Base-by-base conservation (phyloP, 2,888 invertebrate species). In the Thelaira solivaga region DNA sequence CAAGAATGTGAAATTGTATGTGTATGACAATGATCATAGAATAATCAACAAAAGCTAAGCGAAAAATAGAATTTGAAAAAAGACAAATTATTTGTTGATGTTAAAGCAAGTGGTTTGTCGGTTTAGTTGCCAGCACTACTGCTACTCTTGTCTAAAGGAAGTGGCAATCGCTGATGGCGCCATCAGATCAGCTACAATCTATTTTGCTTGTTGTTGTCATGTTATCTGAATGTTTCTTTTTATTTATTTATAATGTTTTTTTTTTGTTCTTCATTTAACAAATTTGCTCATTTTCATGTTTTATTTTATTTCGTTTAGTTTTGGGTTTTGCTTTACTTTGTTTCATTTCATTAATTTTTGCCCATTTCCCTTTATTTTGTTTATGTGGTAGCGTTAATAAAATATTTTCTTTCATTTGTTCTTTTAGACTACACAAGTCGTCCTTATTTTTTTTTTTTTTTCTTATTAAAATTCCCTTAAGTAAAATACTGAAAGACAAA, bases 141-240 rank as follows among this genome's bases (percentile, higher is more conserved):
- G 43, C 13, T 11, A 45, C 51, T 57, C 39, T 18, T 39, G 16
- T 72, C 55, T 18, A 68, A 53, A 76, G 72, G 75, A 68, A 78
- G 81, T 79, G 80, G 75, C 76, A 81, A 80, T 80, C 71, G 81
- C 81, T 78, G 41, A 49, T 82, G 82, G 82, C 82, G 82, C 84
- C 84, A 83, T 82, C 82, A 82, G 64, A 62, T 72, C 62, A 83
- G 82, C 81, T 82, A 74, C 82, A 86, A 85, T 86, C 84, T 85
- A 85, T 80, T 80, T 74, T 84, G 82, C 80, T 84, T 81, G 81
- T 82, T 83, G 81, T 80, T 72, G 68, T 75, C 67, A 78, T 74
- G 69, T 78, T 78, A 69, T 78, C 69, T 74, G 53, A 65, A 69
- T 65, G 57, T 71, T 36, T 62, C 24, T 41, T 26, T 39, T 57